phyloP scores from a whole-genome alignment of 30 jellyfish, hydroid and myxozoan genomes.

The Cassiopea andromeda region DNA sequence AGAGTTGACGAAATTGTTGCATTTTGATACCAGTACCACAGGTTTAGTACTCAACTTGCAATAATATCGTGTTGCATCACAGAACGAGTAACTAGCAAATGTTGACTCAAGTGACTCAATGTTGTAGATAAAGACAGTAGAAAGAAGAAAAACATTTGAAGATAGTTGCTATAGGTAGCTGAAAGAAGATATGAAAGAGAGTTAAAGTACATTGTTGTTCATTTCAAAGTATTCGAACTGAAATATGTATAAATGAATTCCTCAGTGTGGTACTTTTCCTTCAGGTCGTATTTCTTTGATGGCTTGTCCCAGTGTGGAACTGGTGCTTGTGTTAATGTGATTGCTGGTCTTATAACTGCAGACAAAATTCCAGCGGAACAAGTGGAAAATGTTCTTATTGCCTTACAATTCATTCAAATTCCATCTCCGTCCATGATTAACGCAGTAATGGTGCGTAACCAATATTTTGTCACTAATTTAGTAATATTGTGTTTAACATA shows the following conservation, averaged over 20 bases:
- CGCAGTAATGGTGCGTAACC: constrained; percentile 47
- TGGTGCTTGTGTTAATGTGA: constrained; percentile 74
- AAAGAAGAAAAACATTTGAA: background rate
- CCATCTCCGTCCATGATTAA: constrained; percentile 87
- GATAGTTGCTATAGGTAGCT: background rate
- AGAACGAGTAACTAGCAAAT: no score
- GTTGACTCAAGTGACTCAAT: no score
- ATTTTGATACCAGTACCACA: no score
- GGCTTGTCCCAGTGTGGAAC: constrained; percentile 97
- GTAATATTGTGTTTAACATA: background rate
- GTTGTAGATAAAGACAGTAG: no score
- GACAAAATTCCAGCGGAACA: constrained; percentile 41
- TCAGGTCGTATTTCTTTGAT: constrained; percentile 84
- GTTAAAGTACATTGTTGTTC: background rate
- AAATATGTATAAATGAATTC: no score
- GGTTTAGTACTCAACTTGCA: no score
- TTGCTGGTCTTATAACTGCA: constrained; percentile 35
- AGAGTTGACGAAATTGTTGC: no score
- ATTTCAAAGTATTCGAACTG: no score
- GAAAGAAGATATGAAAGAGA: background rate
- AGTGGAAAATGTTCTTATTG: constrained; percentile 61
- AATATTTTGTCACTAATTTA: no score
- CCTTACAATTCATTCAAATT: constrained; percentile 82
- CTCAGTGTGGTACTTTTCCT: background rate
- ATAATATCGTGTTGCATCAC: no score